Conservation (phyloP, 2,888 invertebrate species). For the Synergus umbraculus region DNA sequence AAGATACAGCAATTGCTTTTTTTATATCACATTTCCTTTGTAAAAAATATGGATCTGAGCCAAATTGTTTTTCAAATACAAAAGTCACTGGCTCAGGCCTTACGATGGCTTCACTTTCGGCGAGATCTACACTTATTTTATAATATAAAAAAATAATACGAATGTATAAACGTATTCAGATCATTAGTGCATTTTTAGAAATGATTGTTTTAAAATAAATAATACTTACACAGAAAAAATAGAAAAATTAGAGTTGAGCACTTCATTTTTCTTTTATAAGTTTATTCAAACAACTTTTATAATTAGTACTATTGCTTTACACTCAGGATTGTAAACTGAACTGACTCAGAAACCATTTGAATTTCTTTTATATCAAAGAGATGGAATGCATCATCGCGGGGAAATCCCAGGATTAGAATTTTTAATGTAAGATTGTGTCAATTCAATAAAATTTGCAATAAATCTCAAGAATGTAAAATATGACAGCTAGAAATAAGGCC, state of each 20-base stretch:
- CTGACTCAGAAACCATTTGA: neutral
- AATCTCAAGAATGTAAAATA: too few relatives aligned
- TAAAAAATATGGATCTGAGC: neutral
- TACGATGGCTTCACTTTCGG: neutral
- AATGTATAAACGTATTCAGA: too few relatives aligned
- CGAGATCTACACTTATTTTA: neutral
- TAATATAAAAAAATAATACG: neutral
- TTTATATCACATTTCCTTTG: neutral
- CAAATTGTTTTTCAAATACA: constrained; percentile 1
- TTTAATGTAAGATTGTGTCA: too few relatives aligned
- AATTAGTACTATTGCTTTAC: neutral
- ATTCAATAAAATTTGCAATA: too few relatives aligned
- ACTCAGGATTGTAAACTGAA: neutral
- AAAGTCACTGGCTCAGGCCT: neutral
- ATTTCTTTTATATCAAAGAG: neutral
- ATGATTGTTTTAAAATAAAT: neutral
- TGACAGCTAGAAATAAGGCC: too few relatives aligned
- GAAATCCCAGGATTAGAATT: neutral
- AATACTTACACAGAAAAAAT: neutral
- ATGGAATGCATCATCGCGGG: neutral
- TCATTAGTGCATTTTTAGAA: neutral
- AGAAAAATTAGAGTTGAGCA: neutral
- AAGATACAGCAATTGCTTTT: neutral
- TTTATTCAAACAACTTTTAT: neutral
- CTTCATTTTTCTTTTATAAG: neutral